Percentiles rank a stretch among this genome's conserved stretches.
Conservation (phyloP, 2,888 invertebrate species). For the Hirtodrosophila cameraria region DNA sequence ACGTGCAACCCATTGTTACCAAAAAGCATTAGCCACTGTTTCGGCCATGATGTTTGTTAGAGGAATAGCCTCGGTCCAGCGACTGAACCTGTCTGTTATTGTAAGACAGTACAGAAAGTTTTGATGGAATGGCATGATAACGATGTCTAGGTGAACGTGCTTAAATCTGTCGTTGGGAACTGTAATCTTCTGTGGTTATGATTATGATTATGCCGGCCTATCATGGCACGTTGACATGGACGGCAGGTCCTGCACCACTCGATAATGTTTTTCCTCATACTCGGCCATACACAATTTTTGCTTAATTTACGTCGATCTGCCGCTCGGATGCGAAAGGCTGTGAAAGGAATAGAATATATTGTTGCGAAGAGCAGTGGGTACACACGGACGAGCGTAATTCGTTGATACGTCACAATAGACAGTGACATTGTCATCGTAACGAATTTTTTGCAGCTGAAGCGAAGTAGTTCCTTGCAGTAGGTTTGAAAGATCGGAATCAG, state of each 20-base stretch:
- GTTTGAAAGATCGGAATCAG: no score
- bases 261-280: no score
- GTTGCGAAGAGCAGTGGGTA: not conserved
- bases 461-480: no score
- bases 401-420: not conserved
- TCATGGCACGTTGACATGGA: not conserved
- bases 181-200: not conserved
- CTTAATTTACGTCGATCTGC: not conserved
- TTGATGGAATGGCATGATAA: not conserved
- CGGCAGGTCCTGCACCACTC: no score
- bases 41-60: no score
- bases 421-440: no score
- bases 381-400: not conserved
- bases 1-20: conserved; percentile 1
- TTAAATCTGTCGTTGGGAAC: not conserved
- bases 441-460: no score
- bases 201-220: not conserved
- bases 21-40: no score
- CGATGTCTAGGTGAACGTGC: no score
- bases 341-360: not conserved
- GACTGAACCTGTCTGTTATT: not conserved
- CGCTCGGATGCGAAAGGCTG: not conserved
- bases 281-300: not conserved
- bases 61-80: not conserved
- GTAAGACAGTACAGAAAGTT: conserved; percentile 1